Evolutionary conservation across 1,140 invertebrate species (phyloP).

Genomic region (Caenorhabditis elegans): WBcel235 BX284605.5:10679001-10679500

Average conservation of each 20-base stretch:
- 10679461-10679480: too few species aligned
- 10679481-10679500: too few species aligned
- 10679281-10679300: background rate
- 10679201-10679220: constrained; percentile 28
- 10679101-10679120: background rate
- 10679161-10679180: background rate
- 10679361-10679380: too few species aligned
- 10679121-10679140: background rate
- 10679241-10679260: background rate
- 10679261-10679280: background rate
- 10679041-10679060: constrained; percentile 3
- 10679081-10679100: background rate
- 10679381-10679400: too few species aligned
- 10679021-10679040: background rate
- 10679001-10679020: background rate
- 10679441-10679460: too few species aligned
- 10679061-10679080: background rate
- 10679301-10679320: background rate
- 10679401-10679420: too few species aligned
- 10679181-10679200: background rate
- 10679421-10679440: too few species aligned
- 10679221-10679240: constrained; percentile 1
- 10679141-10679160: background rate
- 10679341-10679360: too few species aligned
- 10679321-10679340: too few species aligned